phyloP scores from a whole-genome alignment of 2,888 invertebrate genomes.

The Phytoseiulus persimilis region DNA sequence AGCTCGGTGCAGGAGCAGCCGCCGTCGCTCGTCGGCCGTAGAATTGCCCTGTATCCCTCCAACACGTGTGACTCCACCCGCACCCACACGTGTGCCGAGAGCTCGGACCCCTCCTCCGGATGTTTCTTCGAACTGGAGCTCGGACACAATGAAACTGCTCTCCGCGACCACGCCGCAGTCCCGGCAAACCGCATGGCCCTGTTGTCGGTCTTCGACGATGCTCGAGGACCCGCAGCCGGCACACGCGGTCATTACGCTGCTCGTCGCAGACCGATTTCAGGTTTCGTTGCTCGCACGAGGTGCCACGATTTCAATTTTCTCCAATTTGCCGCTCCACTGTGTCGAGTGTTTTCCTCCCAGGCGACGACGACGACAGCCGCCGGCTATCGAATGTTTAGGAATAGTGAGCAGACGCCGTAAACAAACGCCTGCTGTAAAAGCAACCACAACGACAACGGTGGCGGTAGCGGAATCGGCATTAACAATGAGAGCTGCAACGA shows the following conservation, averaged over 20 bases:
- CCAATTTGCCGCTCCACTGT: not conserved
- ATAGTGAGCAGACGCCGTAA: slow-evolving; percentile 5
- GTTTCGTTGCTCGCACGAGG: not conserved
- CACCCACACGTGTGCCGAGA: slow-evolving; percentile 81
- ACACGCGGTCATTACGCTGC: slow-evolving; percentile 46
- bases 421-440: not conserved
- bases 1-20: slow-evolving; percentile 61
- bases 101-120: slow-evolving; percentile 76
- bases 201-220: slow-evolving; percentile 83
- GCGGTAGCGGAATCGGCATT: not conserved
- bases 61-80: slow-evolving; percentile 40
- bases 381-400: not conserved
- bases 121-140: slow-evolving; percentile 89
- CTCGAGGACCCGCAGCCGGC: slow-evolving; percentile 59
- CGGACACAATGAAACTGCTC: slow-evolving; percentile 89
- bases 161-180: slow-evolving; percentile 91
- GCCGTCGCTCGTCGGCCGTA: slow-evolving; percentile 74
- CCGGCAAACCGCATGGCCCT: slow-evolving; percentile 92
- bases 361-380: not conserved
- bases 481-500: not conserved
- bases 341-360: not conserved
- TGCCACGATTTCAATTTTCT: not conserved
- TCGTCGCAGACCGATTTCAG: slow-evolving; percentile 32
- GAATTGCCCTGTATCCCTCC: slow-evolving; percentile 48
- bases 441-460: not conserved